These are phyloP conservation scores for Reticulitermes speratus DNA, from an alignment of 1,140 invertebrate genomes.

Conservation along the genomic window DNA sequence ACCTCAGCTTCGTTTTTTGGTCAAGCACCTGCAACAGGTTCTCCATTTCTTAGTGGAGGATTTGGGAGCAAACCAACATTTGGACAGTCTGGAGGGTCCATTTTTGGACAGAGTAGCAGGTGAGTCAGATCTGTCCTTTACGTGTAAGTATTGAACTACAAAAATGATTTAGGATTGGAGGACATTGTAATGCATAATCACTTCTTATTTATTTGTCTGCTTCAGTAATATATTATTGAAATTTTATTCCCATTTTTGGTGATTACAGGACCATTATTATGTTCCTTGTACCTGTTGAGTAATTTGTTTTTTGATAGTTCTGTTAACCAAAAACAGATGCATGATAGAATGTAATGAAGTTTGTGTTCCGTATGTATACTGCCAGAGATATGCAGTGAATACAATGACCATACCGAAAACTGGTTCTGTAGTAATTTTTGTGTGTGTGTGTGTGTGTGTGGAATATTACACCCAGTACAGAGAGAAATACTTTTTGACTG, in stretches of 20 bases:
- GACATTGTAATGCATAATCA: not conserved
- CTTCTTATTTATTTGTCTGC: not conserved
- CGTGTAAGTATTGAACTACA: not conserved
- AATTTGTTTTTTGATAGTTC: no score
- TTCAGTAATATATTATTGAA: not conserved
- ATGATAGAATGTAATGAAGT: no score
- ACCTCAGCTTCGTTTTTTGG: constrained; percentile 38
- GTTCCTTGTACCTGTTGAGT: not conserved
- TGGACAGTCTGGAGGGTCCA: not conserved
- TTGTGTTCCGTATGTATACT: no score
- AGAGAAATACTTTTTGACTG: no score
- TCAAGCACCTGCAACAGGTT: constrained; percentile 24
- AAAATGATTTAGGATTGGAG: not conserved
- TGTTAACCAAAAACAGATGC: no score
- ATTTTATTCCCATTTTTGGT: not conserved
- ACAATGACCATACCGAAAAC: no score
- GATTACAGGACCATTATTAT: not conserved
- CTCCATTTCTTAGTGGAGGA: constrained; percentile 20
- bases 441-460: no score
- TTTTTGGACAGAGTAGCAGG: constrained; percentile 20
- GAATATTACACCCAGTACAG: no score
- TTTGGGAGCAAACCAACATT: constrained; percentile 21
- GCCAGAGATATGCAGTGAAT: no score
- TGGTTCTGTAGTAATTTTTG: no score
- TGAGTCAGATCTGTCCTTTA: not conserved